phyloP scores from a whole-genome alignment of 1,140 invertebrate species.

The Bombus soroeensis region DNA sequence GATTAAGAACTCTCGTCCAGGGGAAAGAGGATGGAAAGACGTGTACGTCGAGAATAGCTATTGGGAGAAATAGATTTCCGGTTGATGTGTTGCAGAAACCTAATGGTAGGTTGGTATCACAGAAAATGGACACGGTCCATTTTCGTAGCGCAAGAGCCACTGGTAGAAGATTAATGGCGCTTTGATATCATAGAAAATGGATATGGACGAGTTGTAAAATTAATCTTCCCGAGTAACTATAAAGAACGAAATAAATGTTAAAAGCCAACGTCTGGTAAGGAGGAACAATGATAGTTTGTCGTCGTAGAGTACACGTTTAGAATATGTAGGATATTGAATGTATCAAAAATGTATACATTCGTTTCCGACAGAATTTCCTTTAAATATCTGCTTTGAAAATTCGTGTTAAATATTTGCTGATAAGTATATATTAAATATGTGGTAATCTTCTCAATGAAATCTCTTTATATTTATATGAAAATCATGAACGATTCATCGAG shows the following conservation, averaged over 20 bases:
- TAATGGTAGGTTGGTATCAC: background rate
- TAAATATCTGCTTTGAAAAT: too few species aligned
- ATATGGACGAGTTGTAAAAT: background rate
- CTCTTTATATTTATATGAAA: too few species aligned
- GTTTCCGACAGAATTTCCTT: too few species aligned
- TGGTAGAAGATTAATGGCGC: constrained; percentile 3
- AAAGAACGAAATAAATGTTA: background rate
- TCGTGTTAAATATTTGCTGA: too few species aligned
- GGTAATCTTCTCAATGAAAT: too few species aligned
- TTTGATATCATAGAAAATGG: background rate
- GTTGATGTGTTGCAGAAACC: background rate
- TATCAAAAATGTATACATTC: background rate
- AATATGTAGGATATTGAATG: background rate
- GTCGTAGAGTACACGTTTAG: background rate
- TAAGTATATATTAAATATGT: too few species aligned
- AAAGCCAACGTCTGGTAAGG: background rate
- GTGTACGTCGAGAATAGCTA: background rate
- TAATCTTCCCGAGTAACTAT: background rate
- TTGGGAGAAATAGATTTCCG: constrained; percentile 5
- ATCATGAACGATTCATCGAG: too few species aligned
- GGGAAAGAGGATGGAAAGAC: background rate
- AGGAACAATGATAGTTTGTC: background rate
- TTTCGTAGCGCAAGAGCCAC: background rate
- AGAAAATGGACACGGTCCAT: constrained; percentile 2
- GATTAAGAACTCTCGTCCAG: background rate